Conservation (phyloP, 2,888 invertebrate species). For the Caenorhabditis sp. region DNA sequence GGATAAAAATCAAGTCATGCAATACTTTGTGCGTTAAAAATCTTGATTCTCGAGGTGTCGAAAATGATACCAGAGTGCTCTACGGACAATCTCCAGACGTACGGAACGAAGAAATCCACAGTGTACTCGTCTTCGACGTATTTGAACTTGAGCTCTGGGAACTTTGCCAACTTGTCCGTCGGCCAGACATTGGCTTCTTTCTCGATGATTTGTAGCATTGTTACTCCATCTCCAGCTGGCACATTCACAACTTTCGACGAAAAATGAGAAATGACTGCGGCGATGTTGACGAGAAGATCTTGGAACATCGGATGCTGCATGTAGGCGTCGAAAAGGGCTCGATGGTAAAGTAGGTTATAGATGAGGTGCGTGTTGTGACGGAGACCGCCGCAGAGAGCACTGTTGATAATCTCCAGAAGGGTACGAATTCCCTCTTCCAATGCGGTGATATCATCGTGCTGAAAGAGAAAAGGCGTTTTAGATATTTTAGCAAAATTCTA, state of each 20-base stretch:
- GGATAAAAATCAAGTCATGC: constrained; percentile 24
- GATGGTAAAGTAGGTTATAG: constrained; percentile 95
- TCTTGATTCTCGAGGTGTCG: constrained; percentile 84
- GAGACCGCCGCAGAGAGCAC: constrained; percentile 87
- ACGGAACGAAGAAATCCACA: constrained; percentile 99
- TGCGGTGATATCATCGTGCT: constrained; percentile 93
- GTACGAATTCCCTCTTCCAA: constrained; percentile 96
- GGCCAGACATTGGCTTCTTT: constrained; percentile 96
- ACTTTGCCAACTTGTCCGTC: constrained; percentile 95
- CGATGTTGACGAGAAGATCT: constrained; percentile 73
- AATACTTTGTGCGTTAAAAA: constrained; percentile 72
- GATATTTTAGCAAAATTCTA: background rate
- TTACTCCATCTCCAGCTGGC: constrained; percentile 70
- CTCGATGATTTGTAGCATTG: constrained; percentile 87
- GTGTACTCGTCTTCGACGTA: constrained; percentile 99
- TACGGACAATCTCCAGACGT: constrained; percentile 90
- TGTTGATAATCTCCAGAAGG: constrained; percentile 97
- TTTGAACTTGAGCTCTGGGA: constrained; percentile 96
- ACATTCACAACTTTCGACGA: constrained; percentile 68
- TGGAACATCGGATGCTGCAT: constrained; percentile 93
- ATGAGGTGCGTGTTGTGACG: constrained; percentile 92
- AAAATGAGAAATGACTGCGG: constrained; percentile 73
- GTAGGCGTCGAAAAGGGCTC: constrained; percentile 92
- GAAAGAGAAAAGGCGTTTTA: constrained; percentile 72
- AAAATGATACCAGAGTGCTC: constrained; percentile 86